A percentile compares a stretch with the other conserved stretches of the same genome.
Evolutionary conservation across 2,797 vertebrate species (phyloP).

Genomic region (Naso thynnoides): DNA sequence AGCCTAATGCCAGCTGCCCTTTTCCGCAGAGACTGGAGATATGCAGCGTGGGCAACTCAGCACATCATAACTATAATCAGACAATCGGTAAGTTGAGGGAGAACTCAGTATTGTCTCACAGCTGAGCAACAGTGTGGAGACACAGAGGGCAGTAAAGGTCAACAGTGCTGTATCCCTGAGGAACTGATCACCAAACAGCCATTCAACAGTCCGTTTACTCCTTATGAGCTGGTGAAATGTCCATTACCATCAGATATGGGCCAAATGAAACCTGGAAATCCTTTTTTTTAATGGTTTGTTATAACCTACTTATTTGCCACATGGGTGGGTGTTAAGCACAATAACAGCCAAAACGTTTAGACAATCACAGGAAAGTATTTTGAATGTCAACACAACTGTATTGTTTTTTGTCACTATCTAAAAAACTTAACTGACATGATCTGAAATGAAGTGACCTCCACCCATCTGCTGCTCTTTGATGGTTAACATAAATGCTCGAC

Average conservation of each 20-base stretch:
- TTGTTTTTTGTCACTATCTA: conserved; percentile 3
- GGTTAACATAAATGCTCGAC: conserved; percentile 8
- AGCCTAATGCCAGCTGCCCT: conserved; percentile 30
- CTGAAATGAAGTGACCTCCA: conserved; percentile 30
- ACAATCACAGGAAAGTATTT: conserved; percentile 56
- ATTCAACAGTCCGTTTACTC: conserved; percentile 20
- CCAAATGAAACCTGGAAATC: conserved; percentile 10
- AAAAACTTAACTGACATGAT: conserved; percentile 14
- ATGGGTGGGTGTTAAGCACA: conserved; percentile 36
- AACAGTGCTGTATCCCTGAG: conserved; percentile 15
- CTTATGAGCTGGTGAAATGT: conserved; percentile 33
- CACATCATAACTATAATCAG: conserved; percentile 31
- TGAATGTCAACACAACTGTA: conserved; percentile 1
- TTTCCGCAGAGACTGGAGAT: conserved; percentile 33
- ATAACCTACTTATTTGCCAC: conserved; percentile 6
- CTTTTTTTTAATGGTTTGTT: conserved; percentile 33
- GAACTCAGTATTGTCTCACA: conserved; percentile 21
- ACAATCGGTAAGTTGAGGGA: neutral
- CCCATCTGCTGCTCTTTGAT: conserved; percentile 35
- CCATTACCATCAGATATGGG: conserved; percentile 8
- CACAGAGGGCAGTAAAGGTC: conserved; percentile 23
- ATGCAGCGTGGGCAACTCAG: conserved; percentile 43
- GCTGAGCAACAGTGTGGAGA: conserved; percentile 24
- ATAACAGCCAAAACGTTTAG: conserved; percentile 22
- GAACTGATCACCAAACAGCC: conserved; percentile 14